A percentile compares a stretch with the other conserved stretches of the same genome.
Evolutionary conservation across 2,113 vertebrate species (phyloP).

Genomic region (Myodes glareolus): DNA sequence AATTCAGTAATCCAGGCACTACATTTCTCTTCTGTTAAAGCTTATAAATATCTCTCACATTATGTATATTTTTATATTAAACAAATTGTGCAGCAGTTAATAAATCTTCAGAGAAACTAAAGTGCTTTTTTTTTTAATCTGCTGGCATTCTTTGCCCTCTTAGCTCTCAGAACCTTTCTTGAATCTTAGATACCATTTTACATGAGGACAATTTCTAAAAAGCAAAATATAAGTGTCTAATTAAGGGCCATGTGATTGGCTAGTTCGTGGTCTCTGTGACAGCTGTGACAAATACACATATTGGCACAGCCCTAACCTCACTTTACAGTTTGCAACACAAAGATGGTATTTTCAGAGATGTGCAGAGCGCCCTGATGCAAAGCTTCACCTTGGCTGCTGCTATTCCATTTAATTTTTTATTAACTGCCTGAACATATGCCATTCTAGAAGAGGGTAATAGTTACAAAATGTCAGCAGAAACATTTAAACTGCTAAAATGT

Average conservation of each 20-base stretch:
- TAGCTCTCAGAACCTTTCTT: constrained; percentile 83
- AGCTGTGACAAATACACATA: constrained; percentile 91
- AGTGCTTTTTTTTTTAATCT: constrained; percentile 69
- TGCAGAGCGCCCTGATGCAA: constrained; percentile 85
- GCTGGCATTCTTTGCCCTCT: constrained; percentile 81
- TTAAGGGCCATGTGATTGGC: constrained; percentile 89
- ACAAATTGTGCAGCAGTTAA: constrained; percentile 75
- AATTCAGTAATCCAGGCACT: background rate
- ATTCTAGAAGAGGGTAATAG: constrained; percentile 94
- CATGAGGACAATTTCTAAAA: constrained; percentile 86
- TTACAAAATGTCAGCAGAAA: constrained; percentile 98
- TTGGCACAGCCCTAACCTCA: constrained; percentile 88
- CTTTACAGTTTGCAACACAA: constrained; percentile 89
- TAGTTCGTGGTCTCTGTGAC: constrained; percentile 88
- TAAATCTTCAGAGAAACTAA: constrained; percentile 71
- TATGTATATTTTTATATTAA: background rate
- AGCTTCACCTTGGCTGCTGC: constrained; percentile 89
- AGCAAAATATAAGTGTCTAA: constrained; percentile 90
- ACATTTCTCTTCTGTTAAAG: background rate
- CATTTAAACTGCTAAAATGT: constrained; percentile 93
- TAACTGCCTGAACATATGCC: constrained; percentile 95
- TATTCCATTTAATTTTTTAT: constrained; percentile 94
- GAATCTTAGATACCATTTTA: constrained; percentile 83
- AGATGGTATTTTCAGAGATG: constrained; percentile 90
- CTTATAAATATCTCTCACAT: constrained; percentile 8